These are phyloP conservation scores for Dipodomys spectabilis DNA, from an alignment of 2,113 vertebrate species.

Conservation along the genomic window DNA sequence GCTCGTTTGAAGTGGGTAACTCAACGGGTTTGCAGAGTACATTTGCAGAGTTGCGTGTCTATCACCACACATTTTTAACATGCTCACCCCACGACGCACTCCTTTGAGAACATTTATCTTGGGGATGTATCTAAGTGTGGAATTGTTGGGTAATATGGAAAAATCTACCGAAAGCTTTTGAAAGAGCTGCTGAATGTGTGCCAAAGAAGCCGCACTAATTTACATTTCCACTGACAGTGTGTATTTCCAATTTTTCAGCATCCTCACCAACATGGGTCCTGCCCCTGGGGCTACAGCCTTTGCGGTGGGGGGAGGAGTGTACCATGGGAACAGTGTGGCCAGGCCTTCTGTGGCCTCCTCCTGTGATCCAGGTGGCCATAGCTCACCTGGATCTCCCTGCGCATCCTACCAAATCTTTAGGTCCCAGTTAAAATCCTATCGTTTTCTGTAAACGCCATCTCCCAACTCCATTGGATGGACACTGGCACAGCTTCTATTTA, in stretches of 20 bases:
- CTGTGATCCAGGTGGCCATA: neutral
- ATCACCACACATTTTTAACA: neutral
- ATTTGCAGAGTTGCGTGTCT: neutral
- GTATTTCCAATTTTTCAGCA: neutral
- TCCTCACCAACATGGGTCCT: neutral
- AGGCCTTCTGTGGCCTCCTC: neutral
- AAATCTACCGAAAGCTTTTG: neutral
- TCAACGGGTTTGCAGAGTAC: neutral
- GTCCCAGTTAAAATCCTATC: neutral
- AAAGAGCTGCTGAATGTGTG: neutral
- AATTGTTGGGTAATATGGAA: neutral
- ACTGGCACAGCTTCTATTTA: neutral
- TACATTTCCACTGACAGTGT: neutral
- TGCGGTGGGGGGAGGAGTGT: neutral
- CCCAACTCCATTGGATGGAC: neutral
- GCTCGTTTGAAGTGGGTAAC: neutral
- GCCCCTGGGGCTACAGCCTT: neutral
- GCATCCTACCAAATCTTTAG: neutral
- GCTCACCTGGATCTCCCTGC: neutral
- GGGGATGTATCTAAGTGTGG: neutral
- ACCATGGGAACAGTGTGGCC: neutral
- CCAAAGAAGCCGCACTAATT: neutral
- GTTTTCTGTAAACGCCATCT: neutral
- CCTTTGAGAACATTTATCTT: neutral
- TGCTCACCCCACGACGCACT: no score